A percentile compares a stretch with the other conserved stretches of the same genome.
Conservation (phyloP, 2,888 invertebrate species). For the Trisateles emortualis region DNA sequence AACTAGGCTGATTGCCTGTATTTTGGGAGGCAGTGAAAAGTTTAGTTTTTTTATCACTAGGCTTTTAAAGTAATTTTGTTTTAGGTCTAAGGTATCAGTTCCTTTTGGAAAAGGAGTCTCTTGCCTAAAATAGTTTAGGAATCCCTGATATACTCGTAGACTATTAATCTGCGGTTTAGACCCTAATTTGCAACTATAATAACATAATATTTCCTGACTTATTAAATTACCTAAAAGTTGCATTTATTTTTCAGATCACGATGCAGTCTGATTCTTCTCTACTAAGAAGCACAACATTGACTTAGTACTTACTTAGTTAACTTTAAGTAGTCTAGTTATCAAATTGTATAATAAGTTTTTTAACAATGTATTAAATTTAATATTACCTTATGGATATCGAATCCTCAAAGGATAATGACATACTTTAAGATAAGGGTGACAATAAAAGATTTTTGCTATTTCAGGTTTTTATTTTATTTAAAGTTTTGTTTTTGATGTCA, state of each 20-base stretch:
- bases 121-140: too few relatives aligned
- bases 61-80: too few relatives aligned
- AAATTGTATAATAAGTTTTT: neutral
- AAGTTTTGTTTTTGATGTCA: constrained; percentile 73
- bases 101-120: too few relatives aligned
- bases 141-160: too few relatives aligned
- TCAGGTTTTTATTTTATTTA: constrained; percentile 74
- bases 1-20: too few relatives aligned
- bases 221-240: neutral
- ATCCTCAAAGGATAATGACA: constrained; percentile 27
- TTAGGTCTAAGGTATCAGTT: too few relatives aligned
- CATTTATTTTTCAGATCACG: constrained; percentile 64
- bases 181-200: too few relatives aligned
- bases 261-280: constrained; percentile 48
- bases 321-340: neutral
- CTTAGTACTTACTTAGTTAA: neutral
- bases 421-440: constrained; percentile 39
- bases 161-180: too few relatives aligned
- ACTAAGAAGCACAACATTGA: neutral
- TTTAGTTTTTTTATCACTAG: too few relatives aligned
- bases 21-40: too few relatives aligned
- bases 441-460: constrained; percentile 74
- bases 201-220: too few relatives aligned
- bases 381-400: neutral
- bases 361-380: neutral